Evolutionary conservation across 2,888 invertebrate species (phyloP).

Genomic region (Odontocerum albicorne): DNA sequence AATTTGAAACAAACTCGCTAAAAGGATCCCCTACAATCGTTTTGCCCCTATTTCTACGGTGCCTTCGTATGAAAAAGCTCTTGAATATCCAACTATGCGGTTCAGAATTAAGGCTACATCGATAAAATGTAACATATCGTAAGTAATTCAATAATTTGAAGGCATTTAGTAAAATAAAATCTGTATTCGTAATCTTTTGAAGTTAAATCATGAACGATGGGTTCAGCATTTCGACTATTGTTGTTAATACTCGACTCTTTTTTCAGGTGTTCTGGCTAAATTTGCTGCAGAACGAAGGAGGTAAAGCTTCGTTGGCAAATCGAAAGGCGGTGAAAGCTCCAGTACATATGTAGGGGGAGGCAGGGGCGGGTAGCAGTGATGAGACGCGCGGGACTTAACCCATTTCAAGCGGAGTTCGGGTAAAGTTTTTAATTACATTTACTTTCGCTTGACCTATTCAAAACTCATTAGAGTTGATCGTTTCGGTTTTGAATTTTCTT

Average conservation of each 20-base stretch:
- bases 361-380: not conserved
- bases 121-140: not conserved
- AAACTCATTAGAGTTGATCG: not conserved
- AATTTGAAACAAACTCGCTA: not conserved
- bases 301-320: slow-evolving; percentile 17
- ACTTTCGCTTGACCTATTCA: not conserved
- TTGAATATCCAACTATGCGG: slow-evolving; percentile 2
- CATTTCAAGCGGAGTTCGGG: not conserved
- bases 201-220: no score
- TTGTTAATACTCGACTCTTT: no score
- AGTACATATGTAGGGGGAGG: not conserved
- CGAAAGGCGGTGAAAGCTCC: slow-evolving; percentile 19
- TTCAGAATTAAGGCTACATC: slow-evolving; percentile 3
- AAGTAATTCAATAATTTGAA: not conserved
- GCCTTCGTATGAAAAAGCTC: not conserved
- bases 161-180: not conserved
- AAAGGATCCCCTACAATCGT: not conserved
- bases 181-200: no score
- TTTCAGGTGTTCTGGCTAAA: slow-evolving; percentile 1
- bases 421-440: not conserved
- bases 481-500: no score
- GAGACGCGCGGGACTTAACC: not conserved
- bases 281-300: slow-evolving; percentile 30
- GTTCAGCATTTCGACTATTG: no score
- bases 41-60: not conserved